These are phyloP conservation scores for Lasioglossum figueresi DNA, from an alignment of 2,888 invertebrate genomes.

Conservation along the genomic window DNA sequence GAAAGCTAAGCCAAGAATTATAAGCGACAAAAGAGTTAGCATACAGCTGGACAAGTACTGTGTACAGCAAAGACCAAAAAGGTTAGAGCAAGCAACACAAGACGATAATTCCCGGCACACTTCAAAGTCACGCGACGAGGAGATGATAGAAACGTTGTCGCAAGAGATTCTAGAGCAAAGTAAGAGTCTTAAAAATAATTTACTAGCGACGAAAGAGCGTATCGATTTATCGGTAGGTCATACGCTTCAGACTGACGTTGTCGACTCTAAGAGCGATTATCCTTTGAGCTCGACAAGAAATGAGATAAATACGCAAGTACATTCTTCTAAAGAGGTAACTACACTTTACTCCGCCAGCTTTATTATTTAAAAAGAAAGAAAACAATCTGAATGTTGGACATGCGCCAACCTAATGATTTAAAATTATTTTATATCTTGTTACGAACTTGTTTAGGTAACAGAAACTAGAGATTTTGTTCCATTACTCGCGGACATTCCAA, in stretches of 20 bases:
- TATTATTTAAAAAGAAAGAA: too few relatives aligned
- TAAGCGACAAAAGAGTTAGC: constrained; percentile 75
- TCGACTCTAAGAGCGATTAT: constrained; percentile 9
- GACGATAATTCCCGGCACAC: constrained; percentile 43
- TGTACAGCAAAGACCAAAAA: constrained; percentile 52
- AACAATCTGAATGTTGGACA: neutral
- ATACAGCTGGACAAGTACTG: constrained; percentile 70
- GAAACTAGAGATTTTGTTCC: constrained; percentile 70
- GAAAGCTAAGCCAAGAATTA: constrained; percentile 74
- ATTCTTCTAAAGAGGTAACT: constrained; percentile 58
- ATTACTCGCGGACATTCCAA: constrained; percentile 76
- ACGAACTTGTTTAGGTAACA: constrained; percentile 19
- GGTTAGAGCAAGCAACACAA: constrained; percentile 21
- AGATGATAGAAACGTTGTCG: constrained; percentile 76
- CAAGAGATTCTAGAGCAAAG: constrained; percentile 81
- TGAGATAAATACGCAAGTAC: constrained; percentile 34
- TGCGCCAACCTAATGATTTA: neutral
- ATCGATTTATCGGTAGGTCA: constrained; percentile 28
- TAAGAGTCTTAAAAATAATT: constrained; percentile 72
- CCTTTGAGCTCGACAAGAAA: constrained; percentile 30
- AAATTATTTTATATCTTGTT: neutral
- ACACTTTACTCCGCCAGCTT: neutral
- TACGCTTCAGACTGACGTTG: constrained; percentile 18
- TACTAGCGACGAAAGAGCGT: constrained; percentile 30
- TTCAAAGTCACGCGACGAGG: constrained; percentile 62